Conservation (phyloP, 2,888 invertebrate genomes). For the Ochropleura leucogaster region DNA sequence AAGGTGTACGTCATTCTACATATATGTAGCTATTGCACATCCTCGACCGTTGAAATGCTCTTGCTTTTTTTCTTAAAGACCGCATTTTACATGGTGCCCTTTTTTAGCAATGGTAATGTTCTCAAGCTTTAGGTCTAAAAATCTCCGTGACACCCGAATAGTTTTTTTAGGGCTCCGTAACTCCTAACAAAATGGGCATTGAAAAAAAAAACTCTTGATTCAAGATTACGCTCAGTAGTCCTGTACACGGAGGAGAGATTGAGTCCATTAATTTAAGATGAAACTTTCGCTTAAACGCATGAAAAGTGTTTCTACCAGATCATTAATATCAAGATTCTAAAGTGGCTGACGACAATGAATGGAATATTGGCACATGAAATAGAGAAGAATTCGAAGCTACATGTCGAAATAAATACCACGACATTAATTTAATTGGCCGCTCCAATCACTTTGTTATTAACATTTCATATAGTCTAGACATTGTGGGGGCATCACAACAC, state of each 20-base stretch:
- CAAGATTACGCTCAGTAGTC: background rate
- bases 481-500: conserved; percentile 32
- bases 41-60: conserved; percentile 16
- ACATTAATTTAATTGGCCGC: conserved; percentile 40
- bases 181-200: no score
- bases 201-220: no score
- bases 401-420: conserved; percentile 25
- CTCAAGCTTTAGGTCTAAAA: no score
- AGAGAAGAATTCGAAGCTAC: conserved; percentile 1
- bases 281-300: background rate
- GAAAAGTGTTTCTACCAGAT: background rate
- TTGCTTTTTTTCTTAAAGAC: conserved; percentile 5
- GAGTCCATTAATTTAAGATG: background rate
- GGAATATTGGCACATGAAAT: conserved; percentile 24
- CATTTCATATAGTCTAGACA: conserved; percentile 56
- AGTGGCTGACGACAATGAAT: conserved; percentile 1
- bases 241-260: background rate
- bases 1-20: conserved; percentile 50
- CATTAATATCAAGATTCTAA: background rate
- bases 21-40: conserved; percentile 26
- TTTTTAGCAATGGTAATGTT: background rate
- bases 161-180: no score
- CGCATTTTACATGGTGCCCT: background rate
- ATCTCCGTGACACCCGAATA: no score
- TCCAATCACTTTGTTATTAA: conserved; percentile 57